phyloP scores from a whole-genome alignment of 2,113 vertebrate species.

The Sphyrna mokarran region DNA sequence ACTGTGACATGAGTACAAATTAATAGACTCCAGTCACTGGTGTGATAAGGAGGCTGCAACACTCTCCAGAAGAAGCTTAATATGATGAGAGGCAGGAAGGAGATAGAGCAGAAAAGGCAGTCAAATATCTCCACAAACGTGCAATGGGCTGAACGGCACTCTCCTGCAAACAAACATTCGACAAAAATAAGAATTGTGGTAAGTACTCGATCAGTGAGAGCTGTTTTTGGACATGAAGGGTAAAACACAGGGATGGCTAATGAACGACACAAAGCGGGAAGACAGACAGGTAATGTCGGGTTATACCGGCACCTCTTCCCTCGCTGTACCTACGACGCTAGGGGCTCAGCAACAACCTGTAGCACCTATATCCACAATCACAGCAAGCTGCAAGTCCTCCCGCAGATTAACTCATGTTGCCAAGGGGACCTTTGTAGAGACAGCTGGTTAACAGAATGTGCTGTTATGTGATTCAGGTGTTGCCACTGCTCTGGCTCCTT shows the following conservation, averaged over 20 bases:
- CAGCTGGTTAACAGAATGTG: conserved; percentile 1
- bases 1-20: background rate
- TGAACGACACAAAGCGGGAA: background rate
- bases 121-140: background rate
- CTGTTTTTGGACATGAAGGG: background rate
- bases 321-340: background rate
- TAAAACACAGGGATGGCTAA: background rate
- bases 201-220: no score
- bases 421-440: background rate
- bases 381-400: background rate
- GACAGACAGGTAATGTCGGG: background rate
- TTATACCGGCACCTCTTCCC: background rate
- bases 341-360: background rate
- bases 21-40: background rate
- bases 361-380: background rate
- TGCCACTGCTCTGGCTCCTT: background rate
- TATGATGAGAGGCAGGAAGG: background rate
- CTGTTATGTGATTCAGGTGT: background rate
- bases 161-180: background rate
- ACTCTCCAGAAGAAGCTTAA: background rate
- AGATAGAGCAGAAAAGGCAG: background rate
- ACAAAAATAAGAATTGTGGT: background rate
- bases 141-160: background rate
- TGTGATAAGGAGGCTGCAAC: background rate
- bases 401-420: background rate